Percentiles rank a stretch among this genome's conserved stretches.
phyloP scores from a whole-genome alignment of 2,888 invertebrate species.

The Drosophila meridionalis region DNA sequence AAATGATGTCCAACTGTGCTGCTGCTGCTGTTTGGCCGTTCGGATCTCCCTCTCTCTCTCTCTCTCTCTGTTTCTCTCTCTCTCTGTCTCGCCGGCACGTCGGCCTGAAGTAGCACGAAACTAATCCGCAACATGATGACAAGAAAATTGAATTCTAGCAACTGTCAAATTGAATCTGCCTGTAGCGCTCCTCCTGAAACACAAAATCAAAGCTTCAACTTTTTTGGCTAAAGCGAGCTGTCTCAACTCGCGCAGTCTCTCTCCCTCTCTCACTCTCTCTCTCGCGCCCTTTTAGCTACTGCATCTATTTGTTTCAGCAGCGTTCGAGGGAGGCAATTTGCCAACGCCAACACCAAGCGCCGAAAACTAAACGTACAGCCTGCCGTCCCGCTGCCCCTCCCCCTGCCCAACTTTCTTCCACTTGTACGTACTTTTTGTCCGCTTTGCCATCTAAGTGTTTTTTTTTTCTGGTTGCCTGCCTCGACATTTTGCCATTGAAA shows the following conservation, averaged over 20 bases:
- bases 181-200: constrained; percentile 25
- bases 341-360: constrained; percentile 42
- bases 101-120: constrained; percentile 62
- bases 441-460: constrained; percentile 57
- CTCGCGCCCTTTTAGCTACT: not conserved
- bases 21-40: not conserved
- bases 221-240: constrained; percentile 35
- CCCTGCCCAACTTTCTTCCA: not conserved
- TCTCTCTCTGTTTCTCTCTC: no score
- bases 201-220: constrained; percentile 64
- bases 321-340: constrained; percentile 39
- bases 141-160: constrained; percentile 81
- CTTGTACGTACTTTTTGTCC: constrained; percentile 3
- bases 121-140: constrained; percentile 81
- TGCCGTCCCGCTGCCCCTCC: constrained; percentile 1
- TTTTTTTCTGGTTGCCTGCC: constrained; percentile 41
- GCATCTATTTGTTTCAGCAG: constrained; percentile 40
- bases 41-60: not conserved
- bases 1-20: constrained; percentile 65
- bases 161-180: constrained; percentile 80
- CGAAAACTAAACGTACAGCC: constrained; percentile 50
- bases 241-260: not conserved
- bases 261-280: not conserved
- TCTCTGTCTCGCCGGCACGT: constrained; percentile 3
- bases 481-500: constrained; percentile 57